Base-by-base conservation (phyloP, 2,113 vertebrate genomes). In the Hucho hucho region DNA sequence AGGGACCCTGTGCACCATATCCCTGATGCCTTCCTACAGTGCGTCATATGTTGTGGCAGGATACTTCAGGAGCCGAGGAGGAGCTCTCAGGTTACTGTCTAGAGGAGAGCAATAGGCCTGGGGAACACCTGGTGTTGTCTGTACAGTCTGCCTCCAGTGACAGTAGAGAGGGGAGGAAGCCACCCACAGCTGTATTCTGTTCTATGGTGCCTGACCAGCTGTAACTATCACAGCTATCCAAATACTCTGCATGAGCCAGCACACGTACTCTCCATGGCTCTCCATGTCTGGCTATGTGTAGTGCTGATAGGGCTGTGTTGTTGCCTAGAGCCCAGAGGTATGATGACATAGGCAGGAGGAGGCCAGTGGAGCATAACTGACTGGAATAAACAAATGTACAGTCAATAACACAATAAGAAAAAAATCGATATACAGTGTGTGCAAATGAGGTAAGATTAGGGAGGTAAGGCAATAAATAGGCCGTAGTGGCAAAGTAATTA, bases 211-310 rank as follows among this genome's bases (percentile, higher is more conserved):
- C 64, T 13, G 58, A 75, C 59, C 84, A 82, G 78, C 76, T 84
- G 86, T 81, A 85, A 79, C 86, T 84, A 69, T 84, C 74, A 85
- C 80, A 86, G 72, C 46, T 53, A 68, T 69, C 86, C 81, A 87
- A 83, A 85, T 77, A 81, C 71, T 77, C 53, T 0, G 56, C 14
- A 18, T 58, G 81, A 80, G 74, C 72, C 65, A 76, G 49, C 49
- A 1, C 16, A 58, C 73, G 78, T 61, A 37, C n/a, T n/a, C n/a
- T n/a, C n/a, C n/a, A n/a, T n/a, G 13, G 69, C 77, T 77, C 16
- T 16, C 49, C 16, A 53, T 61, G 58, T 61, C 71, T 85, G 81
- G 69, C 78, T 63, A 77, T 69, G 63, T 85, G 49, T 53, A 18
- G 49, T 18, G 49, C 49, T 53, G 16, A 53, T 18, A 18, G 49